Percentiles rank a stretch among this genome's conserved stretches.
phyloP scores from a whole-genome alignment of 2,888 invertebrate species.

The Xanthostigma xanthostigma region DNA sequence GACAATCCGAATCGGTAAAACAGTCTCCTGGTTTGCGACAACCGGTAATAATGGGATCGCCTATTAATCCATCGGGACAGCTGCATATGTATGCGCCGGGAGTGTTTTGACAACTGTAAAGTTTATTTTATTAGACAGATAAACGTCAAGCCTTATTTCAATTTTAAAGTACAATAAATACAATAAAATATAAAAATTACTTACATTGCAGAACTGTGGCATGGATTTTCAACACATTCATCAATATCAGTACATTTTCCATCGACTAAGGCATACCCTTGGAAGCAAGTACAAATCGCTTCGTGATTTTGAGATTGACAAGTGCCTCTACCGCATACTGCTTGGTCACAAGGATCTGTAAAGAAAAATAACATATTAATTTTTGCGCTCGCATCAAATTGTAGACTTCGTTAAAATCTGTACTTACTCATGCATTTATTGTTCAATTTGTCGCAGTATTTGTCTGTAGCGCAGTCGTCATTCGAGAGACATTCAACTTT shows the following conservation, averaged over 20 bases:
- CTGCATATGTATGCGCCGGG: slow-evolving; percentile 64
- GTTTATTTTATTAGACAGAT: not conserved
- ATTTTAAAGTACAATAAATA: not conserved
- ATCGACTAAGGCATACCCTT: slow-evolving; percentile 52
- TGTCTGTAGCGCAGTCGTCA: slow-evolving; percentile 58
- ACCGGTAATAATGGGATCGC: slow-evolving; percentile 56
- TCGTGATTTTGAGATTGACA: slow-evolving; percentile 61
- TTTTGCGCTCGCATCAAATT: slow-evolving; percentile 4
- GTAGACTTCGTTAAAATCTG: not conserved
- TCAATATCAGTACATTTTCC: slow-evolving; percentile 64
- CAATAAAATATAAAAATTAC: slow-evolving; percentile 12
- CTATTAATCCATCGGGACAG: slow-evolving; percentile 65
- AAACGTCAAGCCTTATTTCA: slow-evolving; percentile 1
- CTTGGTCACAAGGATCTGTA: slow-evolving; percentile 64
- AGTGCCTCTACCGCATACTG: slow-evolving; percentile 65
- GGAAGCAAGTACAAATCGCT: slow-evolving; percentile 56
- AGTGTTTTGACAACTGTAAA: slow-evolving; percentile 52
- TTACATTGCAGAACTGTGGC: slow-evolving; percentile 57
- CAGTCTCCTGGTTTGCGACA: slow-evolving; percentile 77
- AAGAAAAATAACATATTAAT: slow-evolving; percentile 14
- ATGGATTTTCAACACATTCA: slow-evolving; percentile 65
- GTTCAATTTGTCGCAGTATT: slow-evolving; percentile 55
- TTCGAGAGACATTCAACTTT: slow-evolving; percentile 74
- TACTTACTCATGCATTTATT: slow-evolving; percentile 65
- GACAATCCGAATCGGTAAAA: slow-evolving; percentile 63